A percentile compares a stretch with the other conserved stretches of the same genome.
phyloP scores from a whole-genome alignment of 2,888 invertebrate species.

The Blastobasis lacticolella region DNA sequence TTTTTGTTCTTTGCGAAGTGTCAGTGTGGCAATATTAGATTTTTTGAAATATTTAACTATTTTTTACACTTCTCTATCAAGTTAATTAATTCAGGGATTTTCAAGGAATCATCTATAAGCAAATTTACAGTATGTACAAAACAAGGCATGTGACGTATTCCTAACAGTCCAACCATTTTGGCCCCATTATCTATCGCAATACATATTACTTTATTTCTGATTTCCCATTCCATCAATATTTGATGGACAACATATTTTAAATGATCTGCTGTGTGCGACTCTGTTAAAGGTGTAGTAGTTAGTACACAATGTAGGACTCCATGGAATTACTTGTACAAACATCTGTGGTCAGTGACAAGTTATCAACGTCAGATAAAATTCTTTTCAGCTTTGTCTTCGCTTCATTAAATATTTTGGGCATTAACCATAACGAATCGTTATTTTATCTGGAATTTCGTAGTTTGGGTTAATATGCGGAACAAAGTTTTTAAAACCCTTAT shows the following conservation, averaged over 20 bases:
- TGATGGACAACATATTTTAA: constrained; percentile 4
- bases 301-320: constrained; percentile 5
- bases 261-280: constrained; percentile 8
- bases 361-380: constrained; percentile 3
- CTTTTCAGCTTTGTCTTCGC: constrained; percentile 7
- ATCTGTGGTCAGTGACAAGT: constrained; percentile 12
- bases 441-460: constrained; percentile 12
- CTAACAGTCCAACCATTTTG: constrained; percentile 8
- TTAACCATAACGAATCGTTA: constrained; percentile 11
- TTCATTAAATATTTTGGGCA: constrained; percentile 10
- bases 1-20: constrained; percentile 2
- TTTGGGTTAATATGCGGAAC: constrained; percentile 8
- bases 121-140: constrained; percentile 10
- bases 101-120: constrained; percentile 1
- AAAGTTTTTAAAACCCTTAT: constrained; percentile 11
- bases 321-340: constrained; percentile 12
- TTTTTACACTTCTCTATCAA: constrained; percentile 6
- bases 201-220: constrained; percentile 4
- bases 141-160: constrained; percentile 3
- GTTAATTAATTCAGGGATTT: constrained; percentile 7
- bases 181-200: constrained; percentile 6
- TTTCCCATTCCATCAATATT: constrained; percentile 7
- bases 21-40: constrained; percentile 2
- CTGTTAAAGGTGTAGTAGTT: constrained; percentile 4
- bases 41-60: constrained; percentile 8